Evolutionary conservation across 92 coral and sea anemone genomes (phyloP).

Genomic region (Parazoanthus atlanticus): DNA sequence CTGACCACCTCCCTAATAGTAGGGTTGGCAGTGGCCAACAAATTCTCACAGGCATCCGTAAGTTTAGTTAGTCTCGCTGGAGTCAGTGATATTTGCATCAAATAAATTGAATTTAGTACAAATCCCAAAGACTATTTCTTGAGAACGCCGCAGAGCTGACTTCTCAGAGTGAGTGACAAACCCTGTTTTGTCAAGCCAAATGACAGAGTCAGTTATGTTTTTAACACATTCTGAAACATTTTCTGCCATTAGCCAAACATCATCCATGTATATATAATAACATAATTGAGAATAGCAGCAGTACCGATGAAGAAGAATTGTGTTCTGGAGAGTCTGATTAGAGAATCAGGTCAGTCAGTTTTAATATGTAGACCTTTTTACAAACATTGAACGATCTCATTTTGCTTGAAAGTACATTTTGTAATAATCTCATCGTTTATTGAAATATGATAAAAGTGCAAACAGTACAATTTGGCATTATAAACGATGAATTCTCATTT

Average conservation of each 20-base stretch:
- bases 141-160: constrained; percentile 34
- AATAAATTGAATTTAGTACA: constrained; percentile 36
- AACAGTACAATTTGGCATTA: too few species aligned
- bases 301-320: too few species aligned
- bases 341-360: too few species aligned
- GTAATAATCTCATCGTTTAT: too few species aligned
- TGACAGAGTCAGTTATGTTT: neutral
- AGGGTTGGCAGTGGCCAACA: neutral
- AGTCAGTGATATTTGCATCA: constrained; percentile 49
- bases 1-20: neutral
- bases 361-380: too few species aligned
- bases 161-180: constrained; percentile 18
- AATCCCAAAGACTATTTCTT: constrained; percentile 49
- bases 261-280: too few species aligned
- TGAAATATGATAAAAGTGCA: too few species aligned
- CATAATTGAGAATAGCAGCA: too few species aligned
- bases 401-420: too few species aligned
- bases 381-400: too few species aligned
- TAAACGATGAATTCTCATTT: too few species aligned
- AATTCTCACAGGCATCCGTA: neutral
- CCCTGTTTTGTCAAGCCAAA: neutral
- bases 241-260: neutral
- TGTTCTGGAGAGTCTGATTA: too few species aligned
- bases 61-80: constrained; percentile 15
- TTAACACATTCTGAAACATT: neutral